These are phyloP conservation scores for Drosophila serrata DNA, from an alignment of 1,140 invertebrate genomes.

Conservation along the genomic window DNA sequence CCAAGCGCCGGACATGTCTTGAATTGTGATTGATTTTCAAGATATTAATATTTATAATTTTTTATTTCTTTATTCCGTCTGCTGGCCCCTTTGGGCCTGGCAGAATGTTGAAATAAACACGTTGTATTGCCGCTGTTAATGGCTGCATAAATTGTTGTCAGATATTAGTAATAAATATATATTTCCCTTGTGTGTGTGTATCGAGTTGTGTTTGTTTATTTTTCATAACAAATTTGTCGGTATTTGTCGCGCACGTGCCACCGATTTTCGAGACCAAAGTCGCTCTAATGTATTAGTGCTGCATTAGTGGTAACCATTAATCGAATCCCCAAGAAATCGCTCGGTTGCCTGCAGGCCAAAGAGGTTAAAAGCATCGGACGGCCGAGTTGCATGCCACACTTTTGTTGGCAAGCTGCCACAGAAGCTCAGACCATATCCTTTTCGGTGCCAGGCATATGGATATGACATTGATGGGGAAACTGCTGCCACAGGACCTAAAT, in stretches of 20 bases:
- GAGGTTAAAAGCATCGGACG: conserved; percentile 73
- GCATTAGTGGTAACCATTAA: conserved; percentile 78
- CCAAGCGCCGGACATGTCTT: conserved; percentile 59
- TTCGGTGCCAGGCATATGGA: conserved; percentile 13
- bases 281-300: conserved; percentile 54
- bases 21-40: conserved; percentile 79
- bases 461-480: conserved; percentile 10
- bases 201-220: conserved; percentile 72
- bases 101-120: conserved; percentile 81
- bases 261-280: conserved; percentile 47
- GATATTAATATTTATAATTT: conserved; percentile 73
- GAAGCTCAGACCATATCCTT: conserved; percentile 50
- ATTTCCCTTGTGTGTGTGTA: conserved; percentile 16
- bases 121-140: conserved; percentile 80
- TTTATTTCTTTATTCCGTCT: conserved; percentile 22
- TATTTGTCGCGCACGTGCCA: conserved; percentile 69
- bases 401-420: conserved; percentile 64
- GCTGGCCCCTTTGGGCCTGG: conserved; percentile 25
- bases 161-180: conserved; percentile 68
- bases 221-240: conserved; percentile 60
- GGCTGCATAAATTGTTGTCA: conserved; percentile 82
- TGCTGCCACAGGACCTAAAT: conserved; percentile 35
- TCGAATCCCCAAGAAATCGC: conserved; percentile 63
- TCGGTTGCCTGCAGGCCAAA: conserved; percentile 42
- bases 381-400: conserved; percentile 10